Base-by-base conservation (phyloP, 2,797 vertebrate species). In the Tamandua tetradactyla region DNA sequence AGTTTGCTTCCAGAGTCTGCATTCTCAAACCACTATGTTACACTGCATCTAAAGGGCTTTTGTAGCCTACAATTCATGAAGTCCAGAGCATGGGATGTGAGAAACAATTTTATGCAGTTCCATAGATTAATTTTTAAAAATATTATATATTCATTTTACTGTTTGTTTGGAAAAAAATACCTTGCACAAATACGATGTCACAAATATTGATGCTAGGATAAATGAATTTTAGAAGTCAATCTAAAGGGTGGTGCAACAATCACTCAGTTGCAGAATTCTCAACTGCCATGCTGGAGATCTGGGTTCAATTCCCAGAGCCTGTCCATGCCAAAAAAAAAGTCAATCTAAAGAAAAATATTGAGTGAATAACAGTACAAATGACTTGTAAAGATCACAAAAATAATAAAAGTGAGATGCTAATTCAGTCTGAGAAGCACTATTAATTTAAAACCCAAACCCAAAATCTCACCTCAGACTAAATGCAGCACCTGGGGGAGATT, bases 161-260 rank as follows among this genome's bases (percentile, higher is more conserved):
- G 52, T 55, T 5, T 79, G 25, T 79, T 72, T n/a, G n/a, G 78
- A 55, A 32, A 72, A 94, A 57, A 40, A 22, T 52, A 27, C 62
- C 42, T 82, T 68, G 32, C 71, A 47, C 4, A 71, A 55, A 7
- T 47, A 25, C 68, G n/a, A 83, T 44, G 20, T 40, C 42, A 44
- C 57, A 72, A n/a, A n/a, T 18, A 23, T 79, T 79, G 72, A 71
- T 69, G 25, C 22, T 89, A 79, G 37, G 47, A 72, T 75, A 40
- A 81, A 80, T 79, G 49, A 84, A 89, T 25, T 89, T 84, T 79
- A 57, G 71, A 89, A 79, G n/a, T n/a, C n/a, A n/a, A n/a, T n/a
- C n/a, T n/a, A n/a, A n/a, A n/a, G n/a, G n/a, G n/a, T n/a, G n/a
- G n/a, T n/a, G n/a, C n/a, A n/a, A n/a, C n/a, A n/a, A n/a, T n/a